Evolutionary conservation across 2,113 vertebrate species (phyloP).

Genomic region (Pteruthius melanotis): DNA sequence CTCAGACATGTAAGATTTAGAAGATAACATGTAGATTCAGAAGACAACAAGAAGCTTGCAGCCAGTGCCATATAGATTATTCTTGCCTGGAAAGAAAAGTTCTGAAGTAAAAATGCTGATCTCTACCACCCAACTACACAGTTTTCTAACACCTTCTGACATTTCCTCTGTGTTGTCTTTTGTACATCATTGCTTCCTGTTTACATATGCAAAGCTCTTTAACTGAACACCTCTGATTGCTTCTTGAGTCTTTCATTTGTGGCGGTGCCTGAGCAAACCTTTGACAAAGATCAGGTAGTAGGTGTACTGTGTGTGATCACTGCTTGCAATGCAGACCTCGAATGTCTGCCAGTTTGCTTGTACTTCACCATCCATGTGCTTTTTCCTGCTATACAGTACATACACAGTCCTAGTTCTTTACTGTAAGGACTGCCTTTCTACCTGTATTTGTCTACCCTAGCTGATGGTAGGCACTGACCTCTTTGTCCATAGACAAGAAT

Average conservation of each 20-base stretch:
- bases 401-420: neutral
- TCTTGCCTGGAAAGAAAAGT: neutral
- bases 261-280: neutral
- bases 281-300: neutral
- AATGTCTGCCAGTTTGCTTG: neutral
- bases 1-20: neutral
- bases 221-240: neutral
- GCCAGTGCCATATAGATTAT: neutral
- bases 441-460: neutral
- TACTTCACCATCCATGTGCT: neutral
- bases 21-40: neutral
- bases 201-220: neutral
- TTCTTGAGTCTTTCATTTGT: neutral
- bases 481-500: neutral
- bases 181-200: neutral
- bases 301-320: neutral
- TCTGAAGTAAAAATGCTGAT: neutral
- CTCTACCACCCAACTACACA: neutral
- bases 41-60: neutral
- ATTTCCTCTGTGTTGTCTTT: neutral
- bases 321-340: accelerated
- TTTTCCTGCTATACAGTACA: neutral
- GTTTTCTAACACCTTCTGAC: neutral
- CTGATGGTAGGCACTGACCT: neutral
- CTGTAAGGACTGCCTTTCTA: neutral